Percentiles rank a stretch among this genome's conserved stretches.
Conservation (phyloP, 2,113 vertebrate species). For the Cryptotis parvus region DNA sequence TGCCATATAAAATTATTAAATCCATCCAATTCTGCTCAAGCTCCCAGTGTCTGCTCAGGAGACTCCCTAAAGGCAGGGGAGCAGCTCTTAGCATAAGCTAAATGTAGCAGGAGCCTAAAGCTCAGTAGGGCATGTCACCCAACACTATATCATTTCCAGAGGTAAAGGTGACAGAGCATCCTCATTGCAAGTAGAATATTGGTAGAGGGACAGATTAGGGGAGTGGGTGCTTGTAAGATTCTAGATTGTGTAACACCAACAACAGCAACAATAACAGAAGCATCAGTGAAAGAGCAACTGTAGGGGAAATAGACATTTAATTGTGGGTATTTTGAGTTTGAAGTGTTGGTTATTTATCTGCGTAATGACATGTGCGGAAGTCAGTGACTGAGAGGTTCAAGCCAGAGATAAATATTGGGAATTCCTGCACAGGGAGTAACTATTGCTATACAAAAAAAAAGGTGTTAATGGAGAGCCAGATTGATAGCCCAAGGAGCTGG, state of each 20-base stretch:
- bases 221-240: neutral
- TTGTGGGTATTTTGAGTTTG: conserved; percentile 10
- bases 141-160: conserved; percentile 44
- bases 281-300: neutral
- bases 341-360: neutral
- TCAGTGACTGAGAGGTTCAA: neutral
- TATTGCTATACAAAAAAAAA: too few species aligned
- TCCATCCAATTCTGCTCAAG: too few species aligned
- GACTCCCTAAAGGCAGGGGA: too few species aligned
- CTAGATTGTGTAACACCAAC: neutral
- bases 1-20: too few species aligned
- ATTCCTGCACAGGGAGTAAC: neutral
- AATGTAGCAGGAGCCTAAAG: too few species aligned
- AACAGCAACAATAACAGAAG: neutral
- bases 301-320: neutral
- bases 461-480: neutral
- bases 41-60: too few species aligned
- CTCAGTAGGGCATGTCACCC: too few species aligned
- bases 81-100: too few species aligned
- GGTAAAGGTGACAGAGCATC: conserved; percentile 33
- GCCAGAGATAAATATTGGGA: neutral
- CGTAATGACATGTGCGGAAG: neutral
- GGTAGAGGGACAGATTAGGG: neutral
- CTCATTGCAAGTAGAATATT: neutral
- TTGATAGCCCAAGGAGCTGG: neutral